Conservation (phyloP, 2,888 invertebrate genomes). For the Pollenia griseotomentosa region DNA sequence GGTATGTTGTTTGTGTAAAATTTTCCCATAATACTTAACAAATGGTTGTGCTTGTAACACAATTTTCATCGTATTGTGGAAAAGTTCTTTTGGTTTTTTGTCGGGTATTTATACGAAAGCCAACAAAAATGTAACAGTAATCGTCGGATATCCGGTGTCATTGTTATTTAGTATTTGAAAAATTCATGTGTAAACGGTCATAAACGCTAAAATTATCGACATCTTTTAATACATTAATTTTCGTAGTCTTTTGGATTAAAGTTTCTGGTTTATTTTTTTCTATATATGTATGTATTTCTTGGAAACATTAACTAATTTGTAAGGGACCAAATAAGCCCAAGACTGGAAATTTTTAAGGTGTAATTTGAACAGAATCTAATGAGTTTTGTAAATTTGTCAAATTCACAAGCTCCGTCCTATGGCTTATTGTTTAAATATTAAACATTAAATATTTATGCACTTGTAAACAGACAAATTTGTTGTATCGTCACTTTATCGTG, state of each 20-base stretch:
- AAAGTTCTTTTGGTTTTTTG: slow-evolving; percentile 18
- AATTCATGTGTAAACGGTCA: slow-evolving; percentile 1
- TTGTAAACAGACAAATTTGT: no score
- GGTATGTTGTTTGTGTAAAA: slow-evolving; percentile 11
- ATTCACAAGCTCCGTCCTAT: no score
- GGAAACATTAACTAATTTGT: neutral
- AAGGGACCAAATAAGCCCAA: no score
- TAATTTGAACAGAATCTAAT: no score
- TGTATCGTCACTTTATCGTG: no score
- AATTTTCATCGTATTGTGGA: slow-evolving; percentile 34
- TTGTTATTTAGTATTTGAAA: slow-evolving; percentile 38
- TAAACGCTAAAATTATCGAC: slow-evolving; percentile 43
- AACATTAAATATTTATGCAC: no score
- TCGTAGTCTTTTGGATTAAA: slow-evolving; percentile 8
- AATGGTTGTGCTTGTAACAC: slow-evolving; percentile 52
- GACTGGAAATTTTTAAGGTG: no score
- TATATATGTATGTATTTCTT: neutral
- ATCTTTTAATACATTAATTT: slow-evolving; percentile 31
- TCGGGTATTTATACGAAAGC: no score
- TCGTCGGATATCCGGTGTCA: slow-evolving; percentile 81
- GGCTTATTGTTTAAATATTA: no score
- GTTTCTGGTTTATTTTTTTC: slow-evolving; percentile 19
- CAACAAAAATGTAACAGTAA: slow-evolving; percentile 77
- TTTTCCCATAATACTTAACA: slow-evolving; percentile 15
- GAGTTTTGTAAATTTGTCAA: no score